Conservation (phyloP, 2,113 vertebrate species). For the Nothocercus julius region DNA sequence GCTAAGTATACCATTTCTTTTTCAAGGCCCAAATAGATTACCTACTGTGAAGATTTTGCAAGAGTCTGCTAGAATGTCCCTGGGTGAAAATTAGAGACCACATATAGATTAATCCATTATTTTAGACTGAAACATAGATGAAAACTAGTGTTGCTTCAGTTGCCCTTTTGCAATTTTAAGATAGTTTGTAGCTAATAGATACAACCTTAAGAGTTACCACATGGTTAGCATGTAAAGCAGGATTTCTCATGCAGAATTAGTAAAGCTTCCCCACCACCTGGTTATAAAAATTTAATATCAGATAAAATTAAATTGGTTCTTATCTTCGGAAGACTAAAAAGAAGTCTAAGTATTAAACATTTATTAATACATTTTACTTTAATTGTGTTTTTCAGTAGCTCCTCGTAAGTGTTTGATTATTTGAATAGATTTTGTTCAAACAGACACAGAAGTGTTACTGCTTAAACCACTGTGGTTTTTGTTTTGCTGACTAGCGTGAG, state of each 20-base stretch:
- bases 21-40: conserved; percentile 29
- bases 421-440: conserved; percentile 53
- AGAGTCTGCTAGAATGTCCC: conserved; percentile 11
- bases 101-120: conserved; percentile 35
- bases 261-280: conserved; percentile 43
- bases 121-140: conserved; percentile 7
- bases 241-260: conserved; percentile 18
- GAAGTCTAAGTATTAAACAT: conserved; percentile 61
- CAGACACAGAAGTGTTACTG: background rate
- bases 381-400: conserved; percentile 55
- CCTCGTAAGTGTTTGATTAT: conserved; percentile 47
- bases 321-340: conserved; percentile 34
- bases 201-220: conserved; percentile 28
- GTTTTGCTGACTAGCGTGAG: conserved; percentile 10
- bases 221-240: conserved; percentile 5
- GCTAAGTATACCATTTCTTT: background rate
- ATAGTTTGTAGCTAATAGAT: conserved; percentile 40
- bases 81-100: conserved; percentile 9
- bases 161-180: conserved; percentile 34
- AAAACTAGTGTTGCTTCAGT: conserved; percentile 18
- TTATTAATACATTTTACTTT: conserved; percentile 55
- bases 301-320: conserved; percentile 24
- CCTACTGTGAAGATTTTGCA: conserved; percentile 30
- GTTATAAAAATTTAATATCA: conserved; percentile 56
- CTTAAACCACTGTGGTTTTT: conserved; percentile 38